Conservation (phyloP, 1,140 invertebrate genomes). For the Panulirus ornatus region DNA sequence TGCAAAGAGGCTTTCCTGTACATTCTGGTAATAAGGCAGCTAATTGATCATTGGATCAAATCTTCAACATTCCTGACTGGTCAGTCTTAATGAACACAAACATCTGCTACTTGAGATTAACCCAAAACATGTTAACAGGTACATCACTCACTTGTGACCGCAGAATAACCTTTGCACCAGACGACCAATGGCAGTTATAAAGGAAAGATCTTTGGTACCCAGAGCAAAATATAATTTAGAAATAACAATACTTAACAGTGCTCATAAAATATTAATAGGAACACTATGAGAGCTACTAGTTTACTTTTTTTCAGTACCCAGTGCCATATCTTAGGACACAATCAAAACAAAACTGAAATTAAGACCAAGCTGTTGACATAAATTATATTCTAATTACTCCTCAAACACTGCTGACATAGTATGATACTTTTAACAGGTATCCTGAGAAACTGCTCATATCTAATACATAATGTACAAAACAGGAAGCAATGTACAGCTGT, state of each 20-base stretch:
- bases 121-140: background rate
- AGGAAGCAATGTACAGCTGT: constrained; percentile 44
- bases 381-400: background rate
- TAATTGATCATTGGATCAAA: constrained; percentile 16
- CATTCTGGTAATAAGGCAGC: constrained; percentile 62
- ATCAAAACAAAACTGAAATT: background rate
- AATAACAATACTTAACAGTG: constrained; percentile 43
- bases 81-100: background rate
- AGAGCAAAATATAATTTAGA: constrained; percentile 42
- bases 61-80: background rate
- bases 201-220: constrained; percentile 46
- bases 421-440: constrained; percentile 33
- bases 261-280: constrained; percentile 48
- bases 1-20: constrained; percentile 43
- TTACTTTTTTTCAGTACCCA: constrained; percentile 8
- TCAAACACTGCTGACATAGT: constrained; percentile 1
- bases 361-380: background rate
- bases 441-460: constrained; percentile 47
- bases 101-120: background rate
- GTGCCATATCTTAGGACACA: background rate
- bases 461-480: constrained; percentile 46
- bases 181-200: constrained; percentile 32
- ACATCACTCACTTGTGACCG: background rate
- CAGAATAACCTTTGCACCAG: background rate
- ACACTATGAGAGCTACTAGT: constrained; percentile 38